Conservation (phyloP, 2,888 invertebrate genomes). For the Meta bourneti region DNA sequence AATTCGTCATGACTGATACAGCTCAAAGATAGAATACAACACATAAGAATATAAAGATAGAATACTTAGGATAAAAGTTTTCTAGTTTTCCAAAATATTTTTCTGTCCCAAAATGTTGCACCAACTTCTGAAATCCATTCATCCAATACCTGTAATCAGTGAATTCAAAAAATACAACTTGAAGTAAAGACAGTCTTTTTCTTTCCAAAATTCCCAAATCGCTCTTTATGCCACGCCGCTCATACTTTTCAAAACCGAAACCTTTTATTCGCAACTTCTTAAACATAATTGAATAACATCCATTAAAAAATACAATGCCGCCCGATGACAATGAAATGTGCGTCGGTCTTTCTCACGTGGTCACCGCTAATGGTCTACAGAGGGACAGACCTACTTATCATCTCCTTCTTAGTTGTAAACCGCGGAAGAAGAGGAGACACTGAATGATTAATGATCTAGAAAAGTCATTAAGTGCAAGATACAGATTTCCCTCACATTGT, state of each 20-base stretch:
- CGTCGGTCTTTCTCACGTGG: slow-evolving; percentile 33
- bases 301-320: slow-evolving; percentile 31
- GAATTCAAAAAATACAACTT: too few relatives aligned
- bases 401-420: neutral
- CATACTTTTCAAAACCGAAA: neutral
- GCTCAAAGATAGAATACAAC: too few relatives aligned
- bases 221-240: neutral
- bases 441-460: slow-evolving; percentile 43
- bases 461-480: slow-evolving; percentile 67
- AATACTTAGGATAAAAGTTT: too few relatives aligned
- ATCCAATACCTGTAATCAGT: too few relatives aligned
- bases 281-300: slow-evolving; percentile 31
- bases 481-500: slow-evolving; percentile 45
- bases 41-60: too few relatives aligned
- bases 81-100: too few relatives aligned
- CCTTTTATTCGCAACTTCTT: slow-evolving; percentile 28
- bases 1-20: too few relatives aligned
- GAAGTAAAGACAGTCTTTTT: too few relatives aligned
- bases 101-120: too few relatives aligned
- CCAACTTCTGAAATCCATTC: too few relatives aligned
- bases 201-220: neutral
- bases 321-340: slow-evolving; percentile 8
- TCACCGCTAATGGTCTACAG: slow-evolving; percentile 27
- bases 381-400: slow-evolving; percentile 47
- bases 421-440: slow-evolving; percentile 30